These are phyloP conservation scores for Cephus pygmeus DNA, from an alignment of 2,888 invertebrate genomes.

Conservation along the genomic window DNA sequence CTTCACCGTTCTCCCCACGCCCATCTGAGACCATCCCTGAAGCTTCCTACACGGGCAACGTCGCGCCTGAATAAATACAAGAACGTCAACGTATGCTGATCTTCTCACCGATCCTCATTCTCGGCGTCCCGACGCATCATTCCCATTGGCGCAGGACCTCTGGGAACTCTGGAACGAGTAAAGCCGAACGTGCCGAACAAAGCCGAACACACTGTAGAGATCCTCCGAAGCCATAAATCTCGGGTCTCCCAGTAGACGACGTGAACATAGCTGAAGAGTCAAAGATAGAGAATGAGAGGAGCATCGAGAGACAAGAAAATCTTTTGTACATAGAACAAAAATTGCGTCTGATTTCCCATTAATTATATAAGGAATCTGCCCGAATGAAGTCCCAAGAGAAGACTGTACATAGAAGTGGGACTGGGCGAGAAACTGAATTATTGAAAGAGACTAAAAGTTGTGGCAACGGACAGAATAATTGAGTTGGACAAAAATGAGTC, in stretches of 20 bases:
- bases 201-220: background rate
- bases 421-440: background rate
- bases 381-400: background rate
- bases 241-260: background rate
- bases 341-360: background rate
- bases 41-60: slow-evolving; percentile 9
- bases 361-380: slow-evolving; percentile 26
- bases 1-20: slow-evolving; percentile 89
- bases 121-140: background rate
- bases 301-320: slow-evolving; percentile 19
- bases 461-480: background rate
- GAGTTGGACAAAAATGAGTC: background rate
- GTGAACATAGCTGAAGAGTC: background rate
- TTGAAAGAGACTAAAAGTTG: background rate
- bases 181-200: background rate
- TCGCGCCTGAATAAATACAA: background rate
- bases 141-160: background rate
- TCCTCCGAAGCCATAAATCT: background rate
- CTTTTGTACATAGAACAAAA: slow-evolving; percentile 40
- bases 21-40: slow-evolving; percentile 76
- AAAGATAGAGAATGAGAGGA: background rate
- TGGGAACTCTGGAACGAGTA: background rate
- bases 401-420: background rate
- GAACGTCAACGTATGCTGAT: background rate
- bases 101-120: background rate